phyloP scores from a whole-genome alignment of 2,888 invertebrate genomes.

The Xylota segnis region DNA sequence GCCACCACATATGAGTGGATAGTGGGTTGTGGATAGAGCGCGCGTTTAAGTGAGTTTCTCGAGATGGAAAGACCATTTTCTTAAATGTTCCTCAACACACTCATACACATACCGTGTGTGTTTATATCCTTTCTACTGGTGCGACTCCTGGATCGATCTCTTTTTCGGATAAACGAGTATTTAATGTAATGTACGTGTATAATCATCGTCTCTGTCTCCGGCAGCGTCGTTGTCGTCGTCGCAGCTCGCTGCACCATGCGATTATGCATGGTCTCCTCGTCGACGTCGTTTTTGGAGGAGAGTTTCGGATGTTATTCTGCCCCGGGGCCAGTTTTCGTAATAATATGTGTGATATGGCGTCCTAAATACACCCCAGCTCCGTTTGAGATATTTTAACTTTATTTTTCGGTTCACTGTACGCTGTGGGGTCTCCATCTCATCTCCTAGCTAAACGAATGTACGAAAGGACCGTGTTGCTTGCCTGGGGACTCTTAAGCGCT shows the following conservation, averaged over 20 bases:
- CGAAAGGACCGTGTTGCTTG: constrained; percentile 57
- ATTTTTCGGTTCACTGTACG: constrained; percentile 58
- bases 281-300: constrained; percentile 34
- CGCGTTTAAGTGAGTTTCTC: constrained; percentile 32
- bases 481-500: constrained; percentile 47
- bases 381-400: constrained; percentile 50
- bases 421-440: not conserved
- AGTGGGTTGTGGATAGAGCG: too few species aligned
- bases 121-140: constrained; percentile 25
- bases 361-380: constrained; percentile 41
- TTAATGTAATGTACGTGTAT: constrained; percentile 75
- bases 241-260: constrained; percentile 19
- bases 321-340: constrained; percentile 68
- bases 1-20: not conserved
- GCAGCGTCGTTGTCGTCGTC: too few species aligned
- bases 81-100: constrained; percentile 32
- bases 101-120: not conserved
- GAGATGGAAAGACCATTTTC: constrained; percentile 25
- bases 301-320: constrained; percentile 70
- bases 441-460: constrained; percentile 61
- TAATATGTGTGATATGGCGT: constrained; percentile 68
- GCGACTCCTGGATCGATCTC: constrained; percentile 63
- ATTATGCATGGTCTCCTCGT: constrained; percentile 54
- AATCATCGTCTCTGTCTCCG: constrained; percentile 62
- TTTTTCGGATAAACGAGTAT: constrained; percentile 74